Evolutionary conservation across 1,140 invertebrate genomes (phyloP).

Genomic region (Antheraea mylitta): DNA sequence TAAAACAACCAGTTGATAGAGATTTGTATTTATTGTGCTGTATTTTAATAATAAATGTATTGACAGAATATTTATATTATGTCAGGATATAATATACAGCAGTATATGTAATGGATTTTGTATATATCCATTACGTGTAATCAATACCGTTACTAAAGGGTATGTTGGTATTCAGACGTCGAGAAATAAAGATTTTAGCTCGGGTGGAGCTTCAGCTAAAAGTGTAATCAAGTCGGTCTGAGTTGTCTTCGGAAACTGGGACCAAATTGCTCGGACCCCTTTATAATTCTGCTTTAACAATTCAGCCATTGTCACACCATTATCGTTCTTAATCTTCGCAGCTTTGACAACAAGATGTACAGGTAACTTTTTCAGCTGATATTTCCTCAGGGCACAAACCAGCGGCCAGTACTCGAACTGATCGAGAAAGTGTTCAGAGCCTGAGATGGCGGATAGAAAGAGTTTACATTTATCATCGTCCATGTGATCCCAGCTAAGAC

Average conservation of each 20-base stretch:
- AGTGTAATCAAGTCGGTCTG: slow-evolving; percentile 19
- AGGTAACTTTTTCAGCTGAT: slow-evolving; percentile 49
- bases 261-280: slow-evolving; percentile 32
- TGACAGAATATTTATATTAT: background rate
- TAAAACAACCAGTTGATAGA: background rate
- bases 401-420: slow-evolving; percentile 55
- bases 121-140: background rate
- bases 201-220: background rate
- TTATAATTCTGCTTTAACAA: slow-evolving; percentile 33
- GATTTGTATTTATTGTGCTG: background rate
- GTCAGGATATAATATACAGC: background rate
- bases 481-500: slow-evolving; percentile 47
- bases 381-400: slow-evolving; percentile 50
- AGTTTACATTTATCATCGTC: slow-evolving; percentile 33
- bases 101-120: background rate
- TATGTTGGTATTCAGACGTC: background rate
- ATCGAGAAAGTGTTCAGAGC: slow-evolving; percentile 48
- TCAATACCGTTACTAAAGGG: background rate
- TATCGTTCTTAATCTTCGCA: slow-evolving; percentile 48
- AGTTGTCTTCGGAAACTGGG: slow-evolving; percentile 29
- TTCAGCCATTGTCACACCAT: slow-evolving; percentile 34
- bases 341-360: slow-evolving; percentile 44
- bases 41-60: background rate
- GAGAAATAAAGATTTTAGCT: background rate
- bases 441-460: slow-evolving; percentile 49